These are phyloP conservation scores for Idris sp. DNA, from an alignment of 1,140 invertebrate genomes.

Conservation along the genomic window DNA sequence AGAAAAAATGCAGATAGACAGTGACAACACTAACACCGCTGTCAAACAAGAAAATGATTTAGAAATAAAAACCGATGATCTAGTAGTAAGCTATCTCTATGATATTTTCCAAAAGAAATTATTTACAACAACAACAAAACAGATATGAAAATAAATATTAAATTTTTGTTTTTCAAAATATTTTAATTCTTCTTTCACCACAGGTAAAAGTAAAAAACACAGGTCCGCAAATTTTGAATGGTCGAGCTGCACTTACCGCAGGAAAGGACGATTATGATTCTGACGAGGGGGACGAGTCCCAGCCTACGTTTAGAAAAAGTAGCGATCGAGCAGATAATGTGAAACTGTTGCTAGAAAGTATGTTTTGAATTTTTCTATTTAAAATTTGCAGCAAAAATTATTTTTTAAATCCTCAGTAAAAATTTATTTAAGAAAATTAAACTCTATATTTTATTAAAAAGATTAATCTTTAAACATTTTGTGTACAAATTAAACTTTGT, in stretches of 20 bases:
- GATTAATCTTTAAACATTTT: too few relatives aligned
- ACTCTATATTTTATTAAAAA: too few relatives aligned
- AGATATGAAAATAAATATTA: too few relatives aligned
- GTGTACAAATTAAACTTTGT: too few relatives aligned
- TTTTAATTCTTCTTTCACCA: slow-evolving; percentile 35
- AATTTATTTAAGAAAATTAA: too few relatives aligned
- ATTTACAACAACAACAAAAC: slow-evolving; percentile 64
- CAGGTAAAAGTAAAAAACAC: slow-evolving; percentile 81
- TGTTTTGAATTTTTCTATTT: slow-evolving; percentile 34
- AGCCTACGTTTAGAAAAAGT: slow-evolving; percentile 80
- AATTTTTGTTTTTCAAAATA: too few relatives aligned
- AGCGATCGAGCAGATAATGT: slow-evolving; percentile 81
- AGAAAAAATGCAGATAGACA: slow-evolving; percentile 79
- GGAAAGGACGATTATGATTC: slow-evolving; percentile 87
- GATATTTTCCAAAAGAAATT: too few relatives aligned
- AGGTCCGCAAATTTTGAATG: slow-evolving; percentile 84
- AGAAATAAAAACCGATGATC: slow-evolving; percentile 81
- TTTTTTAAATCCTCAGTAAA: neutral
- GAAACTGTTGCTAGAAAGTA: slow-evolving; percentile 86
- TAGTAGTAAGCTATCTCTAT: slow-evolving; percentile 80
- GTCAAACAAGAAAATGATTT: slow-evolving; percentile 79
- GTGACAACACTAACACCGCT: slow-evolving; percentile 74
- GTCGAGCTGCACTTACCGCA: slow-evolving; percentile 87
- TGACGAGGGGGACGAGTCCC: slow-evolving; percentile 79
- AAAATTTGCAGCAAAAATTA: neutral